A percentile compares a stretch with the other conserved stretches of the same genome.
Conservation (phyloP, 2,888 invertebrate genomes). For the Chloroclystis v-ata region DNA sequence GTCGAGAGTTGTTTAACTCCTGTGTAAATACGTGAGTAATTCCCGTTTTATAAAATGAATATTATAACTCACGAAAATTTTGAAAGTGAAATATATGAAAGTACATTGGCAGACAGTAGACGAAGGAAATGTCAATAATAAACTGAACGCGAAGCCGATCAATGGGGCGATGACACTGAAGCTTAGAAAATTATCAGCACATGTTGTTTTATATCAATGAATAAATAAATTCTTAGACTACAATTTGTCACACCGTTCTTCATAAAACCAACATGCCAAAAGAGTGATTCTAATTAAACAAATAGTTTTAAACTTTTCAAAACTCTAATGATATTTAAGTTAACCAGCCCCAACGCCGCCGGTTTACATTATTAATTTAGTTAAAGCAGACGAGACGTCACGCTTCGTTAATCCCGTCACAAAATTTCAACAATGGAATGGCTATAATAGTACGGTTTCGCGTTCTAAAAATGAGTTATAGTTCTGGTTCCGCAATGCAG, state of each 20-base stretch:
- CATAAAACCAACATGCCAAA: not conserved
- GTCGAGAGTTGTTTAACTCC: no score
- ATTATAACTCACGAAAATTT: not conserved
- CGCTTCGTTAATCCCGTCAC: slow-evolving; percentile 59
- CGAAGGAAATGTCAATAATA: not conserved
- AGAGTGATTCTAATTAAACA: slow-evolving; percentile 11
- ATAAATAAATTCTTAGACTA: no score
- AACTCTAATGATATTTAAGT: slow-evolving; percentile 25
- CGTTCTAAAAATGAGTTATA: slow-evolving; percentile 72
- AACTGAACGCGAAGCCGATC: not conserved
- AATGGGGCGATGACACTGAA: not conserved
- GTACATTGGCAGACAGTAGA: not conserved
- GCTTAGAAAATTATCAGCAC: not conserved
- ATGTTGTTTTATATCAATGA: no score
- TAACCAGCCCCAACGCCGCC: slow-evolving; percentile 25
- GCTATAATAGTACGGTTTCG: slow-evolving; percentile 60
- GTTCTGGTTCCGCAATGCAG: slow-evolving; percentile 72
- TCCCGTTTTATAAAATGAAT: not conserved
- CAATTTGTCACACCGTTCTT: not conserved
- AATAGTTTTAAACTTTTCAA: slow-evolving; percentile 21
- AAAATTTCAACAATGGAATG: slow-evolving; percentile 61
- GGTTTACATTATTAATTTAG: slow-evolving; percentile 32
- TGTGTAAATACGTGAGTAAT: no score
- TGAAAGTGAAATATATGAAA: not conserved
- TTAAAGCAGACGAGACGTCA: slow-evolving; percentile 40